Evolutionary conservation across 2,113 vertebrate species (phyloP), one percentile per base, ranked within the genome.

Genomic region (Callipepla californica): DNA sequence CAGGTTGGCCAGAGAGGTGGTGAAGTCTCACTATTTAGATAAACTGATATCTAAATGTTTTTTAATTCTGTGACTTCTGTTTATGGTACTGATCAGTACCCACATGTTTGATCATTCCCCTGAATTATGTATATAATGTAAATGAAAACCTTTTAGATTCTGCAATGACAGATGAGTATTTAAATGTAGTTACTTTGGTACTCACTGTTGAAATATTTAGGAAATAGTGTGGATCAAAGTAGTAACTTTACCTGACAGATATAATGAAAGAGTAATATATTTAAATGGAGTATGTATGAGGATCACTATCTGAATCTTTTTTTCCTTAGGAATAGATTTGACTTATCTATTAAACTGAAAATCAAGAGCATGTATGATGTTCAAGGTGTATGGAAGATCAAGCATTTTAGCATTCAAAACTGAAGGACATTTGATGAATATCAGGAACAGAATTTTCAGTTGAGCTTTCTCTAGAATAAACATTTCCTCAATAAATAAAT

Each of bases 401-500:
- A 83, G 7, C 10, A 70, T 28, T 79, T 81, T 32, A 59, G 7
- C 14, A 6, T n/a, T 80, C 61, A 5, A 4, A 61, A 26, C 23
- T 65, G n/a, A 21, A 73, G 5, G 30, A 18, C 4, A 65, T 88
- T 70, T 67, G 23, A 45, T 26, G 11, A 59, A 7, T 1, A 36
- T 2, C 18, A 67, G 32, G 10, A 78, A 66, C 0, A 80, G 2
- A 68, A 92, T 67, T 80, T 89, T 11, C 42, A 73, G 7, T 53
- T 59, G 11, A 32, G 1, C 50, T 78, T 80, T 42, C 20, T 85
- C 23, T 73, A 2, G 15, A 50, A 8, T 11, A 67, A 80, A 5
- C 42, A 30, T 66, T 75, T 32, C 1, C 0, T 2, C 7, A 5
- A 7, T 5, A 34, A 12, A 9, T 8, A 25, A 16, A 34, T 34